phyloP scores from a whole-genome alignment of 2,797 vertebrate genomes.

The Cetoscarus ocellatus region DNA sequence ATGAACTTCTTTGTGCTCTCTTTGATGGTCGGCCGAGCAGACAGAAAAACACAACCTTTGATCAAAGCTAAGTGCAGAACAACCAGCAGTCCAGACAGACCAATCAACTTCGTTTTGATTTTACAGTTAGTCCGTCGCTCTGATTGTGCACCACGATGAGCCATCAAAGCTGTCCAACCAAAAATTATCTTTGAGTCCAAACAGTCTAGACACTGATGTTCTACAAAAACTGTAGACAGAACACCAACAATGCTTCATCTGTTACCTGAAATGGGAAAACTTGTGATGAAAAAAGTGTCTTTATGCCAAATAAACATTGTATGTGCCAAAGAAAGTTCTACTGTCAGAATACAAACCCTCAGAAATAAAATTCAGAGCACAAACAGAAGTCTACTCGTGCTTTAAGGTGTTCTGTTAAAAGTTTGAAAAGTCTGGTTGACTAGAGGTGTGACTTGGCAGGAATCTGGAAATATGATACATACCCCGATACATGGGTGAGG shows the following conservation, averaged over 20 bases:
- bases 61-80: not conserved
- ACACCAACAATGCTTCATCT: not conserved
- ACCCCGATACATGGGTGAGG: too few relatives aligned
- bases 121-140: not conserved
- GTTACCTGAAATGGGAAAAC: not conserved
- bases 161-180: not conserved
- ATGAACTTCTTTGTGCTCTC: conserved; percentile 1
- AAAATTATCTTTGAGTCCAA: not conserved
- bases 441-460: too few relatives aligned
- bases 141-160: not conserved
- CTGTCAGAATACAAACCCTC: too few relatives aligned
- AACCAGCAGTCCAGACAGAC: not conserved
- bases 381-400: too few relatives aligned
- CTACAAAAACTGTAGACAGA: not conserved
- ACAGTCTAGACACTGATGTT: not conserved
- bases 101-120: not conserved
- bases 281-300: not conserved
- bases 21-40: not conserved
- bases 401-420: not conserved
- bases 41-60: not conserved
- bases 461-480: too few relatives aligned
- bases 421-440: not conserved
- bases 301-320: too few relatives aligned
- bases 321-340: too few relatives aligned
- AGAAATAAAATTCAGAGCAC: not conserved